Percentiles rank a stretch among this genome's conserved stretches.
Evolutionary conservation across 2,113 vertebrate genomes (phyloP).

Genomic region (Alethe diademata): DNA sequence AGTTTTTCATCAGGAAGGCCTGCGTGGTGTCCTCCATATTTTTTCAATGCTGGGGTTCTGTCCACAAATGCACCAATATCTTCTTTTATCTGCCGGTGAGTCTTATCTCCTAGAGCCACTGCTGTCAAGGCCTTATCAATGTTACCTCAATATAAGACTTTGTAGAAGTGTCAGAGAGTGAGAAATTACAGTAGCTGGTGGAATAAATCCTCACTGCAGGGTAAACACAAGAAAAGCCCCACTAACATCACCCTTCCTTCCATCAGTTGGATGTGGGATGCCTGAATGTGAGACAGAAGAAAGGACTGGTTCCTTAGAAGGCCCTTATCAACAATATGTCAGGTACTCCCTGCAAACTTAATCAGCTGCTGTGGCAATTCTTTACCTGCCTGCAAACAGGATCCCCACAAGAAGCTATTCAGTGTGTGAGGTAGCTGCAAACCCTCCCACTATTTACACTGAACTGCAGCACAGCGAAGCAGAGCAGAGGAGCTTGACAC

Average conservation of each 20-base stretch:
- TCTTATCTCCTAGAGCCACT: not conserved
- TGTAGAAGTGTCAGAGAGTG: not conserved
- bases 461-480: not conserved
- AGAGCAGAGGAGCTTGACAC: slow-evolving; percentile 24
- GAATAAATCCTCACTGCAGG: not conserved
- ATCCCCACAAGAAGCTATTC: not conserved
- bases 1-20: not conserved
- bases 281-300: not conserved
- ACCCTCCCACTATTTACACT: slow-evolving; percentile 4
- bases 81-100: not conserved
- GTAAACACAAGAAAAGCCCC: not conserved
- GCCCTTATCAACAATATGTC: not conserved
- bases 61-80: not conserved
- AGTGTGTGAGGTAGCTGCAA: not conserved
- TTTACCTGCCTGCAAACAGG: not conserved
- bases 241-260: not conserved
- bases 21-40: not conserved
- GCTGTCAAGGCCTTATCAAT: not conserved
- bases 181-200: not conserved
- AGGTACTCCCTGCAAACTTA: not conserved
- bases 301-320: not conserved
- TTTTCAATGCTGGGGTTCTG: not conserved
- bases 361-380: not conserved
- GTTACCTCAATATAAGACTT: not conserved
- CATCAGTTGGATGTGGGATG: fast-evolving